These are phyloP conservation scores for Neolamprologus multifasciatus DNA, from an alignment of 2,797 vertebrate species.

Conservation along the genomic window DNA sequence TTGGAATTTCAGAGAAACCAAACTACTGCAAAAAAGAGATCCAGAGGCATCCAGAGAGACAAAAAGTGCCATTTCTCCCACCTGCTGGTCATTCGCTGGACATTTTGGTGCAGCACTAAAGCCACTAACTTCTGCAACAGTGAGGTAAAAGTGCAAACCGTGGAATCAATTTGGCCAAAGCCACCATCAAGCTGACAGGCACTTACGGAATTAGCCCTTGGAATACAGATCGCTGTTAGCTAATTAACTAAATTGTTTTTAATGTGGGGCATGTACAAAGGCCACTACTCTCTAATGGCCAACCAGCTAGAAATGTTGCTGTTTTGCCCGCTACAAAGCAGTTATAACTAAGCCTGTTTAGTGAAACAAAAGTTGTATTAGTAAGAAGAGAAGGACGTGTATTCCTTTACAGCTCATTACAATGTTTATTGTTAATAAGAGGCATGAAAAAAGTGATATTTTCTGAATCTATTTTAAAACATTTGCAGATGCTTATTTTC, in stretches of 20 bases:
- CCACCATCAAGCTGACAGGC: constrained; percentile 51
- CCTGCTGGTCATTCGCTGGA: neutral
- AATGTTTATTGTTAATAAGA: neutral
- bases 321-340: neutral
- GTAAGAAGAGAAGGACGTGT: neutral
- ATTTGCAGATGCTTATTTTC: neutral
- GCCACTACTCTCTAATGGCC: constrained; percentile 37
- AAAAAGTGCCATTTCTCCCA: neutral
- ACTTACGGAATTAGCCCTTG: constrained; percentile 64
- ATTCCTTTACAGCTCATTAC: constrained; percentile 3
- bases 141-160: neutral
- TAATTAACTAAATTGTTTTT: constrained; percentile 71
- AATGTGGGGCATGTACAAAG: constrained; percentile 46
- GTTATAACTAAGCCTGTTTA: neutral
- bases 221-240: constrained; percentile 63
- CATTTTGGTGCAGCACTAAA: neutral
- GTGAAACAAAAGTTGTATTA: neutral
- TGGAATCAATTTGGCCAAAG: constrained; percentile 54
- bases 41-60: neutral
- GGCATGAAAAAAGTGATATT: neutral
- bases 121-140: neutral
- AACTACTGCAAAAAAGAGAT: neutral
- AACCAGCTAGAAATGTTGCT: constrained; percentile 4
- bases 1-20: neutral
- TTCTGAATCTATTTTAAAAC: neutral